Evolutionary conservation across 1,140 invertebrate species (phyloP), one percentile per base, ranked within the genome.

Genomic region (Ips nitidus): DNA sequence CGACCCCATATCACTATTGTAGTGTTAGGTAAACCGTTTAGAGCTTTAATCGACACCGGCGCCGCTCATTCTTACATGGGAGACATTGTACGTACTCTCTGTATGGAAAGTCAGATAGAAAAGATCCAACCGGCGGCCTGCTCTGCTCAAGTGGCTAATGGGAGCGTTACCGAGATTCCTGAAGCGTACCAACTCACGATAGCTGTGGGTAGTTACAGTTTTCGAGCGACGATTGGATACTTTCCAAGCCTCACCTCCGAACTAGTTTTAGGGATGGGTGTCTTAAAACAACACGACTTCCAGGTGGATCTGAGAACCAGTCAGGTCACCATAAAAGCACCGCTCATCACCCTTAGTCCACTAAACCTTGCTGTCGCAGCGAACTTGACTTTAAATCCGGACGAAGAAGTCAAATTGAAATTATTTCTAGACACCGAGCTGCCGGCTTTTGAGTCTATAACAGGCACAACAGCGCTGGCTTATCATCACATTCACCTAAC

Each of bases 11-110:
- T 61, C 4, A 4, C 3, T 3, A 38, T 66, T 7, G 2, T n/a
- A 40, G 39, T 56, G 4, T 36, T 5, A 3, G 39, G 22, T 5
- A 5, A 6, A 4, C 36, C 5, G 56, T 58, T 58, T 41, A 39
- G 36, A 4, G 66, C 52, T n/a, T 40, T 69, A 36, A 38, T 69
- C 3, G 67, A 69, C 41, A 69, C 50, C n/a, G 60, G 60, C 8
- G 59, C 67, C 2, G 41, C 36, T 37, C 22, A 56, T 5, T 64
- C 60, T 3, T 59, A 64, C 8, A 61, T 69, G 6, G 66, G 47
- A 2, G 41, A 52, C 3, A 2, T 2, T 2, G 39, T 5, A 72
- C 4, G 37, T 71, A 1, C 68, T 73, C 52, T 62, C 5, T 64
- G 62, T 41, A 2, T n/a, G 7, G 6, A 39, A n/a, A 4, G 39